Evolutionary conservation across 2,113 vertebrate genomes (phyloP).

Genomic region (Oryzias celebensis): DNA sequence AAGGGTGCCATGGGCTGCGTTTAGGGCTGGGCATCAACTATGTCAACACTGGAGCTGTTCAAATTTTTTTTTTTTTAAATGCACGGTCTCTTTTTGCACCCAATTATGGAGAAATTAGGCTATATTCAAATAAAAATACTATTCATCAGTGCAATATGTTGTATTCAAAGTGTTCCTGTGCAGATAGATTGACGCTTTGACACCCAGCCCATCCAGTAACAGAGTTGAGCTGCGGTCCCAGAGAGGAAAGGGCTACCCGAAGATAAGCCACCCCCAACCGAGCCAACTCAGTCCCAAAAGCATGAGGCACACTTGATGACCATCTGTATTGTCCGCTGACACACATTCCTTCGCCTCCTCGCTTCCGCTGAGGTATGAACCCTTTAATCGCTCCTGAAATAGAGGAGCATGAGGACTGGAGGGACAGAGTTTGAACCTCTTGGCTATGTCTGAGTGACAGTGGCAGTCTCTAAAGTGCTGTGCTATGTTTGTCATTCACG

Average conservation of each 20-base stretch:
- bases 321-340: conserved; percentile 44
- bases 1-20: conserved; percentile 35
- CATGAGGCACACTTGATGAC: conserved; percentile 53
- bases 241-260: conserved; percentile 9
- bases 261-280: conserved; percentile 24
- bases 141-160: conserved; percentile 24
- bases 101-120: no score
- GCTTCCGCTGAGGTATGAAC: conserved; percentile 30
- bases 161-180: not conserved
- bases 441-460: conserved; percentile 63
- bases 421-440: conserved; percentile 40
- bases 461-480: conserved; percentile 80
- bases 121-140: conserved; percentile 18
- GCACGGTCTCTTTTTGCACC: not conserved
- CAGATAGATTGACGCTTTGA: not conserved
- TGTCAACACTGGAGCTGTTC: conserved; percentile 41
- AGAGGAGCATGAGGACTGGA: conserved; percentile 30
- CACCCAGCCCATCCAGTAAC: conserved; percentile 48
- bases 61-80: conserved; percentile 2
- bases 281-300: conserved; percentile 42
- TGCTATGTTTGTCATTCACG: conserved; percentile 70
- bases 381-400: conserved; percentile 19
- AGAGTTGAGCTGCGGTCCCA: conserved; percentile 28
- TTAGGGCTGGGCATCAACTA: conserved; percentile 50
- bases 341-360: conserved; percentile 29